Base-by-base conservation (phyloP, 35 echinoderm and acorn worm species). In the Apostichopus parvimensis region DNA sequence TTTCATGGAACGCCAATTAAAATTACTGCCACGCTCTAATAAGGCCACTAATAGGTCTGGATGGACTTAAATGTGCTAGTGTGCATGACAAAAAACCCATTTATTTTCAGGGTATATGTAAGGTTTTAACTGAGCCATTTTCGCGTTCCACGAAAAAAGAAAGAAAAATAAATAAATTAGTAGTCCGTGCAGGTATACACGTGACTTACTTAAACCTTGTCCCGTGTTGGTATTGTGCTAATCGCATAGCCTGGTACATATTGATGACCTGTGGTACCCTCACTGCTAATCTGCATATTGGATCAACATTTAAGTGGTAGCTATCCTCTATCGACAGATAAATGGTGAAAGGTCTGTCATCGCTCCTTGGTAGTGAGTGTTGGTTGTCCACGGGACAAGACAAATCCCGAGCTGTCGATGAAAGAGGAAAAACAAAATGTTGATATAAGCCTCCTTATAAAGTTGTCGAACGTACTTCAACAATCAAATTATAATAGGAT, bases 271-370 rank as follows among this genome's bases (percentile, higher is more conserved):
- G 78, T 54, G 78, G 78, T 52, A 80, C 24, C 12, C 78, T 80
- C 18, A 80, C 24, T 45, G 24, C 24, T 25, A 80, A 53, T 80
- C 14, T 12, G 14, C 78, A 80, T 45, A 80, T 80, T 6, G 78
- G 78, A 45, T 25, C 21, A n/a, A 80, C 78, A 14, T 53, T 53
- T 6, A 80, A 12, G 78, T 80, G 78, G 53, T 80, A 34, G 5
- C 78, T 80, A 12, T 80, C 78, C 53, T 80, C 78, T 8, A 80
- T 34, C 9, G 52, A 82, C 79, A 82, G 11, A 56, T 55, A 82
- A 8, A 82, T 56, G 17, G 9, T 82, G 18, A 82, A 55, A 17
- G 11, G 12, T 5, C 79, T 82, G 17, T 82, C 25, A 54, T 82
- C n/a, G n/a, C 79, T 82, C 10, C 34, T 56, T 15, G 79, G 79